Conservation (phyloP, 2,797 vertebrate species). For the Falco naumanni region DNA sequence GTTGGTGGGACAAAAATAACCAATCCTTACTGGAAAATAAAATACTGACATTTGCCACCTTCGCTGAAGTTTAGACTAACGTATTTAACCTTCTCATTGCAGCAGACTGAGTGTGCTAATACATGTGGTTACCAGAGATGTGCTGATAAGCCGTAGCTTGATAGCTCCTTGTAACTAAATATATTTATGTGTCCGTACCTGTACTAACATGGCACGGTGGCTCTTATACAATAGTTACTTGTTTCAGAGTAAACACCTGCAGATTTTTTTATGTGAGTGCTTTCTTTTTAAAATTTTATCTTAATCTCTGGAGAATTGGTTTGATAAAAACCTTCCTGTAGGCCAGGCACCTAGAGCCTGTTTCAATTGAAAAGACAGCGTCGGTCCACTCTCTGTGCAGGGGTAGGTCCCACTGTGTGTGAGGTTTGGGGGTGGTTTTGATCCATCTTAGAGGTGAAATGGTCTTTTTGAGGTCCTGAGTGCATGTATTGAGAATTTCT, state of each 20-base stretch:
- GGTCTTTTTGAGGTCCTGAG: background rate
- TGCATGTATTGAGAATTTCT: background rate
- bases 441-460: background rate
- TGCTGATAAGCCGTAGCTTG: slow-evolving; percentile 17
- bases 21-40: background rate
- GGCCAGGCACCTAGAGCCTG: background rate
- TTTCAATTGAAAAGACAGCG: background rate
- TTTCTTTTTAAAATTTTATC: slow-evolving; percentile 49
- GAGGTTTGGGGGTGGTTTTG: background rate
- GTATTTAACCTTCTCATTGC: background rate
- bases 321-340: slow-evolving; percentile 44
- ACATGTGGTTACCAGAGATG: background rate
- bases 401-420: fast-evolving
- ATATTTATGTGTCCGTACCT: slow-evolving; percentile 6
- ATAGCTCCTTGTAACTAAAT: slow-evolving; percentile 9
- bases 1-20: background rate
- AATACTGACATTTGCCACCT: background rate
- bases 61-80: background rate
- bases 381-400: background rate
- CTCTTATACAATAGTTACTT: slow-evolving; percentile 35
- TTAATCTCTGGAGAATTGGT: background rate
- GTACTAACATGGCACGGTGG: slow-evolving; percentile 21
- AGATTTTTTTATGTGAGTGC: background rate
- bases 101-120: background rate
- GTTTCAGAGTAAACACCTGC: slow-evolving; percentile 40